Conservation (phyloP, 2,113 vertebrate species). For the Ramphastos sulfuratus region DNA sequence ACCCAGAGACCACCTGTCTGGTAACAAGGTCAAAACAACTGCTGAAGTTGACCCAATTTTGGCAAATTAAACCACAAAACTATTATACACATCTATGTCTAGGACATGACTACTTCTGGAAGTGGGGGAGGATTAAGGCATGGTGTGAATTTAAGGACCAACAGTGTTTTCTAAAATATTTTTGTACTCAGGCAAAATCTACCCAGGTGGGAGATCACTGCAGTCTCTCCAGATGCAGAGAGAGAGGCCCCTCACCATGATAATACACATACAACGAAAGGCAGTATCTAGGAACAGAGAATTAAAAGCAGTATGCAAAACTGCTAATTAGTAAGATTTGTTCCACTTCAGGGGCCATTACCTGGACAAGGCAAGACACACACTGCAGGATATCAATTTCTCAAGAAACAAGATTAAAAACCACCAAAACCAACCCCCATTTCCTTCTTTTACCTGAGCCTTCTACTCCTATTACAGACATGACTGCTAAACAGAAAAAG, state of each 20-base stretch:
- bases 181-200: neutral
- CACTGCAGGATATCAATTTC: neutral
- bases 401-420: slow-evolving; percentile 11
- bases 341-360: neutral
- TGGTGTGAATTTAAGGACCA: neutral
- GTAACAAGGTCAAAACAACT: slow-evolving; percentile 30
- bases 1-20: neutral
- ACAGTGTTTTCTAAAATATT: neutral
- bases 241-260: neutral
- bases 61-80: slow-evolving; percentile 16
- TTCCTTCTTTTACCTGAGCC: neutral
- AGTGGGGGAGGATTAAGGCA: neutral
- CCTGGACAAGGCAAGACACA: neutral
- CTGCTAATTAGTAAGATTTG: neutral
- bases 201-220: neutral
- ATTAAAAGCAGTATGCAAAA: neutral
- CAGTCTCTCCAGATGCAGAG: neutral
- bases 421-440: neutral
- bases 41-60: slow-evolving; percentile 4
- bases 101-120: neutral
- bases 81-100: neutral
- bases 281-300: neutral
- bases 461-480: neutral
- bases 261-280: neutral
- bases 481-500: neutral